Evolutionary conservation across 2,888 invertebrate species (phyloP).

Genomic region (Megamerina dolium): DNA sequence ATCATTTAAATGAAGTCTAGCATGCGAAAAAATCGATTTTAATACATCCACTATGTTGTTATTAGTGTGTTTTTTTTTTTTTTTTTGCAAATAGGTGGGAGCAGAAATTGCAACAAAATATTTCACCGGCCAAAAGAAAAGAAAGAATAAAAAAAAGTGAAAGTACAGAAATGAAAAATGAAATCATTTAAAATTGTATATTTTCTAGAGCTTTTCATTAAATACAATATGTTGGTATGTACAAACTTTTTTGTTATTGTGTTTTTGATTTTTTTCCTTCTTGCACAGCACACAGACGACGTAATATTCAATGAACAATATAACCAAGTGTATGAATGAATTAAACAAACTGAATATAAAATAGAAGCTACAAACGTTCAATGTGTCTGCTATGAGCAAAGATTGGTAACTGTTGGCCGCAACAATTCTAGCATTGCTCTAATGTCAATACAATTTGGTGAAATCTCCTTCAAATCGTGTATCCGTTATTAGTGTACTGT

Average conservation of each 20-base stretch:
- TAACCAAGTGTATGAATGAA: no score
- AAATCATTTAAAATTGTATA: no score
- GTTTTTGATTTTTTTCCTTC: not conserved
- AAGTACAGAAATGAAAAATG: not conserved
- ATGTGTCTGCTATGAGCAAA: not conserved
- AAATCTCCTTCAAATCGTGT: no score
- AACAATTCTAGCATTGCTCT: not conserved
- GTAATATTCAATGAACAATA: no score
- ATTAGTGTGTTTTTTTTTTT: not conserved
- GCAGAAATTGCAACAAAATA: no score
- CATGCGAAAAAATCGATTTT: slow-evolving; percentile 33
- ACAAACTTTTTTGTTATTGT: slow-evolving; percentile 7
- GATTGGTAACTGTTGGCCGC: not conserved
- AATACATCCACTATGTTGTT: slow-evolving; percentile 22
- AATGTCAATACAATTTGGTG: not conserved
- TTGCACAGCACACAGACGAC: no score
- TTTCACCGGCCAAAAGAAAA: not conserved
- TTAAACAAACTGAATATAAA: slow-evolving; percentile 5
- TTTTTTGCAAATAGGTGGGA: no score
- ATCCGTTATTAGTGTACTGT: not conserved
- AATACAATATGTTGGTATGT: slow-evolving; percentile 7
- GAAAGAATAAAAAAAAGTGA: not conserved
- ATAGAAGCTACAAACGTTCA: slow-evolving; percentile 2
- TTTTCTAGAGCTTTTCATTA: no score
- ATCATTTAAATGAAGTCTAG: slow-evolving; percentile 20